Conservation (phyloP, 2,888 invertebrate species). For the Formica aserva region DNA sequence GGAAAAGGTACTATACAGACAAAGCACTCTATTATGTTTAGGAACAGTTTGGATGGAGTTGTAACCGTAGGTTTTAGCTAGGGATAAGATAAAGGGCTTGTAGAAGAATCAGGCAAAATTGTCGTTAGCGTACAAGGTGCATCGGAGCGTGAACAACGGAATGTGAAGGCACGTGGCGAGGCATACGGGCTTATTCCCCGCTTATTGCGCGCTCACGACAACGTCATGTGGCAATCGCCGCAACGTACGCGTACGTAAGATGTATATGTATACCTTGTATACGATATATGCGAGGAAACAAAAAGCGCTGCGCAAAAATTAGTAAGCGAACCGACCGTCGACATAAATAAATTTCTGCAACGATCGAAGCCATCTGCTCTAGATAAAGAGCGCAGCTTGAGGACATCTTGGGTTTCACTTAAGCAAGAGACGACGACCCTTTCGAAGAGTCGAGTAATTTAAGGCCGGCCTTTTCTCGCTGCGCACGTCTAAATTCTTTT, state of each 20-base stretch:
- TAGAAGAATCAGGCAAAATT: slow-evolving; percentile 17
- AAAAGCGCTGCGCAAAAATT: slow-evolving; percentile 53
- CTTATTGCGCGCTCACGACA: slow-evolving; percentile 3
- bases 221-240: slow-evolving; percentile 67
- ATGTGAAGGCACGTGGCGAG: slow-evolving; percentile 71
- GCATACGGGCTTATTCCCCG: slow-evolving; percentile 24
- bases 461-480: slow-evolving; percentile 39
- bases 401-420: slow-evolving; percentile 65
- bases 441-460: slow-evolving; percentile 62
- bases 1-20: neutral
- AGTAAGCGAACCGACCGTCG: slow-evolving; percentile 39
- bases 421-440: slow-evolving; percentile 33
- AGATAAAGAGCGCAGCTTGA: slow-evolving; percentile 56
- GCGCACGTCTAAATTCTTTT: slow-evolving; percentile 20
- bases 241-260: neutral
- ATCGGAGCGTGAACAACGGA: slow-evolving; percentile 33
- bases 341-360: slow-evolving; percentile 49
- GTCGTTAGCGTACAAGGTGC: slow-evolving; percentile 38
- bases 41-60: slow-evolving; percentile 20
- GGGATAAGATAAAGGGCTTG: slow-evolving; percentile 33
- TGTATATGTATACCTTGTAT: neutral
- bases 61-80: slow-evolving; percentile 9
- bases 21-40: slow-evolving; percentile 16
- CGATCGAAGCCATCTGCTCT: slow-evolving; percentile 69
- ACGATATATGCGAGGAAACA: slow-evolving; percentile 26